These are phyloP conservation scores for Teleopsis dalmanni DNA, from an alignment of 1,140 invertebrate genomes.

Conservation along the genomic window DNA sequence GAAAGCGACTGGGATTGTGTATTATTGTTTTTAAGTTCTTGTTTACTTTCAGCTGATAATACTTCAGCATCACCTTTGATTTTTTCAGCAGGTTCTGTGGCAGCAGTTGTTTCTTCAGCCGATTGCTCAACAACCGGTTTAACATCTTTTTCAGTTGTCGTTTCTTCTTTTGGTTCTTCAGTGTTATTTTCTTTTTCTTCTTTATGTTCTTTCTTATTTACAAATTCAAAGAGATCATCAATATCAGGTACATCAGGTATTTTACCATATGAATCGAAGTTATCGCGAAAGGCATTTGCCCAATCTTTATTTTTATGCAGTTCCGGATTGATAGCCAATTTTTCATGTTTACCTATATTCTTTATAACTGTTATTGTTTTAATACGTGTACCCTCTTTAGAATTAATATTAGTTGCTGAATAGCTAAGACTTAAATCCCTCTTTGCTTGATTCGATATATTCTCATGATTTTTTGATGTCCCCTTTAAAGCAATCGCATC, in stretches of 20 bases:
- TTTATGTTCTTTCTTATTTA: slow-evolving; percentile 26
- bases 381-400: slow-evolving; percentile 40
- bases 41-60: slow-evolving; percentile 17
- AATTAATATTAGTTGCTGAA: slow-evolving; percentile 40
- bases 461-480: neutral
- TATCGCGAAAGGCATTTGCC: slow-evolving; percentile 36
- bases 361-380: slow-evolving; percentile 43
- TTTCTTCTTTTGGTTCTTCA: neutral
- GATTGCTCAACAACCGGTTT: slow-evolving; percentile 11
- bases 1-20: slow-evolving; percentile 6
- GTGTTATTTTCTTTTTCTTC: slow-evolving; percentile 2
- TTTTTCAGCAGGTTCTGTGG: slow-evolving; percentile 24
- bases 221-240: slow-evolving; percentile 39
- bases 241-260: slow-evolving; percentile 40
- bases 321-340: slow-evolving; percentile 27
- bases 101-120: slow-evolving; percentile 11
- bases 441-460: slow-evolving; percentile 17
- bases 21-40: slow-evolving; percentile 3
- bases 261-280: slow-evolving; percentile 33
- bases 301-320: slow-evolving; percentile 36
- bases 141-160: slow-evolving; percentile 3
- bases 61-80: slow-evolving; percentile 40
- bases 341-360: slow-evolving; percentile 21
- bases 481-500: too few relatives aligned
- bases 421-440: slow-evolving; percentile 39